Percentiles rank a stretch among this genome's conserved stretches.
phyloP scores from a whole-genome alignment of 1,140 invertebrate genomes.

The Dinoponera quadriceps region DNA sequence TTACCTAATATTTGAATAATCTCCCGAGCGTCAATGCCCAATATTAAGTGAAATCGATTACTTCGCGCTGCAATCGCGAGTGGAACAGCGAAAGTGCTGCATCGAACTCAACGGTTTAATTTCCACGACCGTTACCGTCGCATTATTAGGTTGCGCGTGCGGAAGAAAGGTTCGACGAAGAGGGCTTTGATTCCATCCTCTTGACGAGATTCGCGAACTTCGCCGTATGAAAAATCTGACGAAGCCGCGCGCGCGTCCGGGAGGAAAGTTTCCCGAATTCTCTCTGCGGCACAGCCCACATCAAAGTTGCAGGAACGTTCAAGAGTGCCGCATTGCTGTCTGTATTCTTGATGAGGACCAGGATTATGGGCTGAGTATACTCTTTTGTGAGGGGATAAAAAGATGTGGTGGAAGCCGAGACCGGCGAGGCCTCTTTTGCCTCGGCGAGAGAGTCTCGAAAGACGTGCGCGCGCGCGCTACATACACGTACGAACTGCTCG shows the following conservation, averaged over 20 bases:
- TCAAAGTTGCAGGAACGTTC: constrained; percentile 48
- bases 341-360: constrained; percentile 26
- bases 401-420: constrained; percentile 7
- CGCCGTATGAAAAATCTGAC: constrained; percentile 17
- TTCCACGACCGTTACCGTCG: not conserved
- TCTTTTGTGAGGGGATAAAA: constrained; percentile 25
- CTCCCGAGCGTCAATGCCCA: too few species aligned
- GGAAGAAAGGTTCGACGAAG: not conserved
- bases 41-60: too few species aligned
- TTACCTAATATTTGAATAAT: too few species aligned
- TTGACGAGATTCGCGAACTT: constrained; percentile 26
- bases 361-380: constrained; percentile 31
- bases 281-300: constrained; percentile 13
- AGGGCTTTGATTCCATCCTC: not conserved
- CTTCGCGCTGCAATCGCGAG: too few species aligned
- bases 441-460: too few species aligned
- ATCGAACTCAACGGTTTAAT: too few species aligned
- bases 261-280: constrained; percentile 24
- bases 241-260: not conserved
- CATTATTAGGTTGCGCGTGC: constrained; percentile 1
- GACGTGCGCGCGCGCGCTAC: not conserved
- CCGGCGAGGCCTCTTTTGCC: not conserved
- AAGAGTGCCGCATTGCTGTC: constrained; percentile 20
- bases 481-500: not conserved
- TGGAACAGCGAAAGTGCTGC: too few species aligned